phyloP scores from a whole-genome alignment of 1,140 invertebrate genomes.

The Procambarus clarkii region DNA sequence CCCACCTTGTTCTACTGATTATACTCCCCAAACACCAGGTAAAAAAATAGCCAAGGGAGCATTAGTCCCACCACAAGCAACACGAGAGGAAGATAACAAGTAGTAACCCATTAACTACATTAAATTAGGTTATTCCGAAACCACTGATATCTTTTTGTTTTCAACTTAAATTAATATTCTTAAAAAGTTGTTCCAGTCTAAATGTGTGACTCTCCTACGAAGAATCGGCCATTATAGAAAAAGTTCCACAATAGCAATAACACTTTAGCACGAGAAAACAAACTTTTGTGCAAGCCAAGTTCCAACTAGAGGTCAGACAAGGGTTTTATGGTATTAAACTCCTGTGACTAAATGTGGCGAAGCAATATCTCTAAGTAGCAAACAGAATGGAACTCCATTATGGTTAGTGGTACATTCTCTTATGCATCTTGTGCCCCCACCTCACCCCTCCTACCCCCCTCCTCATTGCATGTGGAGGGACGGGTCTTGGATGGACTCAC shows the following conservation, averaged over 20 bases:
- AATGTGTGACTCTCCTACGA: neutral
- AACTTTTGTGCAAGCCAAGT: neutral
- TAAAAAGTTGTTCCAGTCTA: neutral
- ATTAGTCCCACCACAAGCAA: too few species aligned
- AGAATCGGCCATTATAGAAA: neutral
- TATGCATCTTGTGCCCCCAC: neutral
- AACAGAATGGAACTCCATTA: constrained; percentile 53
- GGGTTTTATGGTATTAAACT: constrained; percentile 52
- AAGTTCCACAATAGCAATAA: neutral
- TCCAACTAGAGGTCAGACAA: constrained; percentile 12
- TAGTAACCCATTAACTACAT: neutral
- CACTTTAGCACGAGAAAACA: neutral
- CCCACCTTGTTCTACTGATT: too few species aligned
- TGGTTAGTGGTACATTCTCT: constrained; percentile 48
- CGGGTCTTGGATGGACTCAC: too few species aligned
- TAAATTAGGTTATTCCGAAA: neutral
- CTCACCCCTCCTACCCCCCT: neutral
- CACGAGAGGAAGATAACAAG: too few species aligned
- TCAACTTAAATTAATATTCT: neutral
- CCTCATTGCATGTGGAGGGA: neutral
- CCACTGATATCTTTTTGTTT: neutral
- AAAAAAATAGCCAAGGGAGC: too few species aligned
- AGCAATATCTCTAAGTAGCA: constrained; percentile 55
- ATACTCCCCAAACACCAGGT: too few species aligned
- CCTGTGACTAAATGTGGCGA: constrained; percentile 42